Evolutionary conservation across 2,113 vertebrate genomes (phyloP).

Genomic region (Nasalis larvatus): DNA sequence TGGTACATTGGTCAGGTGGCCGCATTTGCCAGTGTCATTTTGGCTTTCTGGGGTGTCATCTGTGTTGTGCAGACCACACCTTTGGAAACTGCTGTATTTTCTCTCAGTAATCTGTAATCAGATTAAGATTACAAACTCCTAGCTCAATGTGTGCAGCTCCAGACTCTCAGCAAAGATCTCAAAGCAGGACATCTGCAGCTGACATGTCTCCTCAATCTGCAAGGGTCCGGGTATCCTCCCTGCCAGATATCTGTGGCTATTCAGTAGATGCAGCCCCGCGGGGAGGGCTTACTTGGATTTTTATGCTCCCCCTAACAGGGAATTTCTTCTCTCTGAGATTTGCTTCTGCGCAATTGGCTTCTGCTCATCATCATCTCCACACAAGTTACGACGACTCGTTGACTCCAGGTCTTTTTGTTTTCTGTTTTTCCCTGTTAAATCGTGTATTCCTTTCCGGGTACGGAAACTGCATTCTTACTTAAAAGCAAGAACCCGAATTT

Average conservation of each 20-base stretch:
- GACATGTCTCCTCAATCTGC: not conserved
- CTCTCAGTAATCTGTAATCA: not conserved
- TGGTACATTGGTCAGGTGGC: not conserved
- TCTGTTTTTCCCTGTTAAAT: not conserved
- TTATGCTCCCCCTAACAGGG: no score
- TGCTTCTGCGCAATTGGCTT: not conserved
- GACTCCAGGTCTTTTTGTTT: not conserved
- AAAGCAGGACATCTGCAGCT: not conserved
- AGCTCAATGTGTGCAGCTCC: no score
- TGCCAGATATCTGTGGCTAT: no score
- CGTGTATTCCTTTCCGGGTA: not conserved
- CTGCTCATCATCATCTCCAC: not conserved
- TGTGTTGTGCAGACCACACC: not conserved
- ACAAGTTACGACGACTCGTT: not conserved
- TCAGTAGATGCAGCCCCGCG: rapidly evolving
- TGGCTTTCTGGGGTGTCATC: not conserved
- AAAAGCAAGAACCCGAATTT: not conserved
- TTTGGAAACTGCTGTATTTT: not conserved
- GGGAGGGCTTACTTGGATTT: not conserved
- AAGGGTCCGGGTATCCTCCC: not conserved
- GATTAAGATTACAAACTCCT: not conserved
- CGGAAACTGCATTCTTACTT: not conserved
- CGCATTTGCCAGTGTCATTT: not conserved
- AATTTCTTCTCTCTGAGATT: not conserved
- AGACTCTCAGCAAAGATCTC: not conserved